Percentiles rank a stretch among this genome's conserved stretches.
These are phyloP conservation scores for Petrolisthes cinctipes DNA, from an alignment of 2,888 invertebrate genomes.

Conservation along the genomic window DNA sequence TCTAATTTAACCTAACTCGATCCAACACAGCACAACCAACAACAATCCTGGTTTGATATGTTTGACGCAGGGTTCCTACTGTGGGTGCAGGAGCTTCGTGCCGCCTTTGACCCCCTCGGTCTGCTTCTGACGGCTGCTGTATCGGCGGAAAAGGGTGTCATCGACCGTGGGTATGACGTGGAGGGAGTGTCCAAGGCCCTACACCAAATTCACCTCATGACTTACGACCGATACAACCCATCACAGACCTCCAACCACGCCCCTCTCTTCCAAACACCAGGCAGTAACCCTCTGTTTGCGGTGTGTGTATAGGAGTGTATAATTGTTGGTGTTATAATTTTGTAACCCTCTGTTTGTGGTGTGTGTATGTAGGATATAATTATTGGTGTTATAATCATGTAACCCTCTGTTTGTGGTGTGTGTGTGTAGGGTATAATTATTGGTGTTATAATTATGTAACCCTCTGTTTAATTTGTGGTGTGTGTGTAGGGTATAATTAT, in stretches of 20 bases:
- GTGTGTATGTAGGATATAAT: too few species aligned
- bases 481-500: too few species aligned
- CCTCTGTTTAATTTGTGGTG: too few species aligned
- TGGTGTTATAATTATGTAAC: too few species aligned
- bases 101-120: conserved; percentile 76
- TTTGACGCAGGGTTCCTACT: conserved; percentile 44
- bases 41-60: too few species aligned
- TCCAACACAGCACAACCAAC: too few species aligned
- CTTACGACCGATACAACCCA: conserved; percentile 82
- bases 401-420: too few species aligned
- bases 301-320: not conserved
- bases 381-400: too few species aligned
- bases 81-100: conserved; percentile 75
- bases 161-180: conserved; percentile 83
- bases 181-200: conserved; percentile 80
- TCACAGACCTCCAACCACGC: conserved; percentile 88
- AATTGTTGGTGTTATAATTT: too few species aligned
- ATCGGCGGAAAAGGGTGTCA: conserved; percentile 91
- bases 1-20: too few species aligned
- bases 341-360: too few species aligned
- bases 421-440: too few species aligned
- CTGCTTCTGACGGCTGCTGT: conserved; percentile 84
- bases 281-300: conserved; percentile 72
- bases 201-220: conserved; percentile 92
- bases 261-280: conserved; percentile 77